Evolutionary conservation across 1,140 invertebrate species (phyloP), one percentile per base, ranked within the genome.

Genomic region (Arctopsyche grandis): DNA sequence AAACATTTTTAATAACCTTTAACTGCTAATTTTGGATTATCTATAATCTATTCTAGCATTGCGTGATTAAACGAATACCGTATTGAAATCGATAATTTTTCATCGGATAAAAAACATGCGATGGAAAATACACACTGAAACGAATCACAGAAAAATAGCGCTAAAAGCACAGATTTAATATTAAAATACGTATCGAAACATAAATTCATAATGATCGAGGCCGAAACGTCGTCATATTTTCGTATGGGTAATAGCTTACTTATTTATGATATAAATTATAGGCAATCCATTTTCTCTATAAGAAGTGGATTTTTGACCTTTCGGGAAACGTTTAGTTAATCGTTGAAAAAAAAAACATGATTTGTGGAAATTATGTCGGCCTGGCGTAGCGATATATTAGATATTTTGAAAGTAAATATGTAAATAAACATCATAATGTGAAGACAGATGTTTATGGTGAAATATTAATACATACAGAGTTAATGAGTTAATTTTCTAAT

Each of bases 221-320:
- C 56, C 21, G 56, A 60, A 60, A 60, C 56, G 7, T 16, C 9
- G 56, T 19, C 56, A 60, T 60, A 19, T 60, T 60, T 60, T 60
- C 56, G 14, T 19, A 16, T 38, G 21, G 21, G 21, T 60, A 60
- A 60, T 60, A 19, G 56, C 9, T 60, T 21, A 60, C 16, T 38
- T 5, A 19, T 60, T 60, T 60, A 19, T 21, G 56, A 19, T 60
- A 60, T 60, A 60, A 60, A 60, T 60, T 19, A 60, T 21, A 38
- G 56, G 21, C 56, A 21, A 16, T 19, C 21, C 19, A 60, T 60
- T 60, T 19, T 7, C 14, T 19, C 16, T 21, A 19, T 60, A 60
- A 60, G 21, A 60, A 21, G 5, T 16, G 56, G 9, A 60, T 10
- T 16, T 60, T 60, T 60, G 56, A 60, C 56, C 56, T 60, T 60